A percentile compares a stretch with the other conserved stretches of the same genome.
Evolutionary conservation across 2,113 vertebrate species (phyloP).

Genomic region (Galemys pyrenaicus): DNA sequence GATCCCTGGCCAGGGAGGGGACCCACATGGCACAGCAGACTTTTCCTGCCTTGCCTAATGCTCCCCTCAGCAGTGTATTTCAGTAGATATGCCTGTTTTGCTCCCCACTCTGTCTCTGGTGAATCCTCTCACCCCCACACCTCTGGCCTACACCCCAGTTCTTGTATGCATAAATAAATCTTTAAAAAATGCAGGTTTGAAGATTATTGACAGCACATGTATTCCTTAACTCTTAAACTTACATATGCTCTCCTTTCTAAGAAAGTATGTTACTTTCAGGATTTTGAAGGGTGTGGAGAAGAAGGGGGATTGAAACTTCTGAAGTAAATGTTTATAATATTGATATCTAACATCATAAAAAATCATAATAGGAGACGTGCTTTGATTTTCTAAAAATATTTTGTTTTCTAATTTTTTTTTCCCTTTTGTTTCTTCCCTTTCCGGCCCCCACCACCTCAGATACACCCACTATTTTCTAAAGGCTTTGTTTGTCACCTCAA

Average conservation of each 20-base stretch:
- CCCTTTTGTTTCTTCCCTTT: not conserved
- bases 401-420: not conserved
- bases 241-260: not conserved
- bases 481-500: not conserved
- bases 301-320: not conserved
- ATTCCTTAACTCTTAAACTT: not conserved
- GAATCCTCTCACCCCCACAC: too few species aligned
- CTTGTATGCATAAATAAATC: too few species aligned
- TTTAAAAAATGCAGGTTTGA: too few species aligned
- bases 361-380: not conserved
- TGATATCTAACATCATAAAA: not conserved
- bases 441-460: not conserved
- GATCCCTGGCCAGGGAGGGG: too few species aligned
- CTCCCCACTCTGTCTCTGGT: too few species aligned
- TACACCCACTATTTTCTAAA: not conserved
- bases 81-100: too few species aligned
- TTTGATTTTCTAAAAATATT: not conserved
- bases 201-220: not conserved
- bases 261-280: not conserved
- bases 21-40: too few species aligned
- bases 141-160: too few species aligned
- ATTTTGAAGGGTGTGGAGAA: not conserved
- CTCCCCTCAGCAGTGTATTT: too few species aligned
- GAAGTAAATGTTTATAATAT: not conserved
- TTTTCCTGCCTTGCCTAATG: too few species aligned